A percentile compares a stretch with the other conserved stretches of the same genome.
phyloP scores from a whole-genome alignment of 92 coral and sea anemone genomes.

The Desmophyllum pertusum region DNA sequence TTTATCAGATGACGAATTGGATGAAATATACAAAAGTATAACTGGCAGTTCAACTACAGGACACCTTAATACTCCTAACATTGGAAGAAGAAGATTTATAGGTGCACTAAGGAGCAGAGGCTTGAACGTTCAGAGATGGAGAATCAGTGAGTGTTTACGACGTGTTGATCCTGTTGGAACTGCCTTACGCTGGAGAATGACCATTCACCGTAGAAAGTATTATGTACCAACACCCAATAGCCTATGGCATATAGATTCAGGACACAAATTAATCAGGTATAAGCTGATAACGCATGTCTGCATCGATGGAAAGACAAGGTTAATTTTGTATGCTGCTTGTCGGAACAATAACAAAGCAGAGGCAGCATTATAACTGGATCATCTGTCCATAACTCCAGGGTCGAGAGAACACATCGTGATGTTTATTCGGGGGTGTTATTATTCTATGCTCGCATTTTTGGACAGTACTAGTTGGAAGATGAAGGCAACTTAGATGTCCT shows the following conservation, averaged over 20 bases:
- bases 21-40: conserved; percentile 45
- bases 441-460: conserved; percentile 42
- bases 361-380: conserved; percentile 50
- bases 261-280: conserved; percentile 60
- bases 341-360: conserved; percentile 58
- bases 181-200: conserved; percentile 72
- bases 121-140: conserved; percentile 53
- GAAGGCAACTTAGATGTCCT: conserved; percentile 43
- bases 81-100: conserved; percentile 56
- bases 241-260: conserved; percentile 65
- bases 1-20: conserved; percentile 57
- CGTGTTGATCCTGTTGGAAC: conserved; percentile 67
- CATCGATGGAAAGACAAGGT: conserved; percentile 58
- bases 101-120: conserved; percentile 69
- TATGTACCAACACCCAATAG: conserved; percentile 66
- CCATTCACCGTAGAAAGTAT: conserved; percentile 62
- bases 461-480: conserved; percentile 50
- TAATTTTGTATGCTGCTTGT: conserved; percentile 54
- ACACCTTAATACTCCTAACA: conserved; percentile 29
- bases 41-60: conserved; percentile 32
- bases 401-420: too few relatives aligned
- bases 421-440: too few relatives aligned
- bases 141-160: conserved; percentile 64
- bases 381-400: conserved; percentile 44
- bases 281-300: conserved; percentile 62